Evolutionary conservation across 2,113 vertebrate genomes (phyloP), one percentile per base, ranked within the genome.

Genomic region (Chiloscyllium plagiosum): DNA sequence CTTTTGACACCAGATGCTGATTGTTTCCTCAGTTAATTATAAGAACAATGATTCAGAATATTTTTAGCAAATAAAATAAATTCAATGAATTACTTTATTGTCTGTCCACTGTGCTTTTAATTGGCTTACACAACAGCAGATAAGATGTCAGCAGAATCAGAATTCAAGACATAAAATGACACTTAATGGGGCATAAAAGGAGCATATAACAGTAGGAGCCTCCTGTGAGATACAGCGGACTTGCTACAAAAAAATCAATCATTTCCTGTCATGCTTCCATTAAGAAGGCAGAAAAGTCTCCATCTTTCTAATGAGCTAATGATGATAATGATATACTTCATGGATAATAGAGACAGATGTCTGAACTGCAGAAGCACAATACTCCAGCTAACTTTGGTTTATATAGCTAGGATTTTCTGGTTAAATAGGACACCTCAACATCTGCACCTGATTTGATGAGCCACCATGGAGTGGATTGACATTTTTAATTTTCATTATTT

Each of bases 231-330:
- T 4, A 4, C 13, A 92, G 87, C 87, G 65, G 56, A 92, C 29
- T 70, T 94, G 20, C 26, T 94, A 94, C n/a, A 68, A 69, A 7
- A 33, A 72, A 50, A 72, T 95, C 26, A 26, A 95, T 95, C 69
- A 95, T 95, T 95, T 70, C 47, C 68, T 47, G 69, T 52, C 68
- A 95, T 13, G 50, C 68, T 95, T 50, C 37, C 68, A 95, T 50
- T 70, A 50, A 47, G 37, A 70, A 72, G 94, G 0, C 68, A 47
- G 42, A 47, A 50, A 26, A 72, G 70, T 72, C 69, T 72, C 47
- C 42, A 94, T 69, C 66, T 72, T 94, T 95, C 42, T 95, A 47
- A 95, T 72, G 68, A 95, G 68, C 68, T 95, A 50, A 52, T 95
- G 94, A 95, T 76, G 69, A 42, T 72, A 95, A 95, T 95, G 72